Base-by-base conservation (phyloP, 2,888 invertebrate genomes). In the Hypsopygia costalis region DNA sequence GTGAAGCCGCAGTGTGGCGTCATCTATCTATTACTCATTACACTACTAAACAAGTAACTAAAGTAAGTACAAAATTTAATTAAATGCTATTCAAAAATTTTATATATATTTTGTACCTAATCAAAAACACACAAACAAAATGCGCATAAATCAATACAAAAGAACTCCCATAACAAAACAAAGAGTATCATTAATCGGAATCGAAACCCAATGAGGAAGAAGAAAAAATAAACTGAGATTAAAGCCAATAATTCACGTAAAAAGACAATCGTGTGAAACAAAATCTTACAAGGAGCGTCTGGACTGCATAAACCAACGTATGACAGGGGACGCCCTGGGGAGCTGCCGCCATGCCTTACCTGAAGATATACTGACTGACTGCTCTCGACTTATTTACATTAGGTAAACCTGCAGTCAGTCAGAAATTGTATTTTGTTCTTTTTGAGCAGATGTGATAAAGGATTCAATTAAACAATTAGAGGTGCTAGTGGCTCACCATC, bases 251-350 rank as follows among this genome's bases (percentile, higher is more conserved):
- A 73, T 66, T 81, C 62, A 69, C 46, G 39, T 51, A 49, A 58
- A 55, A 60, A 55, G 69, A 69, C 64, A 65, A 57, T 64, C 57
- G 58, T 55, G 58, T 60, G 60, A 74, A 75, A 66, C 63, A 62
- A 70, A 3, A 69, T 70, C 63, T 66, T 62, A 60, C 44, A 51
- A 64, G 61, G 63, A 67, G 63, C 67, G 64, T 63, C 64, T 66
- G 61, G 1, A 56, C 62, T 63, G 51, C 66, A 76, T 79, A 79
- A 81, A 81, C 62, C 58, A 73, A 44, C 46, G 46, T 55, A 51
- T 55, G 75, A 74, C 72, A 70, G 55, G 77, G 55, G 77, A 69
- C 80, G 66, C 79, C 82, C 79, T 58, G 71, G 60, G 62, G 81
- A 63, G 73, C 43, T 47, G 45, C 34, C 34, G 41, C 47, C 38